Evolutionary conservation across 2,888 invertebrate genomes (phyloP).

Genomic region (Vannuccia rotundouncinata): DNA sequence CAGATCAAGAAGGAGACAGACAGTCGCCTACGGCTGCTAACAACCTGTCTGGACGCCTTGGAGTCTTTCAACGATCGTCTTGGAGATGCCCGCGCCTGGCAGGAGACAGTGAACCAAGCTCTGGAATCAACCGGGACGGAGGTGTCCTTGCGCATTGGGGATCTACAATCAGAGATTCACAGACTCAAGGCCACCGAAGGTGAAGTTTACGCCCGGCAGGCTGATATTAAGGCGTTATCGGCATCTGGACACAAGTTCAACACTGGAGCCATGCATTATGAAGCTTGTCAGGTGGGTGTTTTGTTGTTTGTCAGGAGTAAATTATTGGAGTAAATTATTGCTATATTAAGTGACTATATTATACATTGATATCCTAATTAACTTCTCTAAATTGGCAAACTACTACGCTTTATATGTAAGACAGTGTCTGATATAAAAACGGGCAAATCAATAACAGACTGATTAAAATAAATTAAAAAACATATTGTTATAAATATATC

Average conservation of each 20-base stretch:
- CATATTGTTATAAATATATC: no score
- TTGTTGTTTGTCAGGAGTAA: no score
- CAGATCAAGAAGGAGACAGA: slow-evolving; percentile 36
- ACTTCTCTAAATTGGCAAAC: no score
- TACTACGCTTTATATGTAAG: no score
- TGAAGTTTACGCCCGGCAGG: slow-evolving; percentile 32
- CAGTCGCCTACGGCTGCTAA: slow-evolving; percentile 32
- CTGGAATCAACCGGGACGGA: slow-evolving; percentile 21
- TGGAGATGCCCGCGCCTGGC: slow-evolving; percentile 21
- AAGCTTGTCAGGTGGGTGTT: neutral
- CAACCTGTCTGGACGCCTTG: slow-evolving; percentile 32
- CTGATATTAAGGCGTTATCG: slow-evolving; percentile 24
- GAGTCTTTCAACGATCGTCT: slow-evolving; percentile 37
- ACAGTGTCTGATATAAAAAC: no score
- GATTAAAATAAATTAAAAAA: no score
- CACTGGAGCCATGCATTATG: slow-evolving; percentile 12
- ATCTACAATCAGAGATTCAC: slow-evolving; percentile 27
- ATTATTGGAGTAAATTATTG: no score
- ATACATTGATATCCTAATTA: no score
- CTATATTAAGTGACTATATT: no score
- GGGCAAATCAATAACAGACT: no score
- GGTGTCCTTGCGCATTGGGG: neutral
- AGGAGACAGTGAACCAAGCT: slow-evolving; percentile 10
- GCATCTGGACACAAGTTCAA: slow-evolving; percentile 3
- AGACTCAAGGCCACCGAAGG: slow-evolving; percentile 32